Evolutionary conservation across 2,888 invertebrate genomes (phyloP).

Genomic region (Dryocosmus kuriphilus): DNA sequence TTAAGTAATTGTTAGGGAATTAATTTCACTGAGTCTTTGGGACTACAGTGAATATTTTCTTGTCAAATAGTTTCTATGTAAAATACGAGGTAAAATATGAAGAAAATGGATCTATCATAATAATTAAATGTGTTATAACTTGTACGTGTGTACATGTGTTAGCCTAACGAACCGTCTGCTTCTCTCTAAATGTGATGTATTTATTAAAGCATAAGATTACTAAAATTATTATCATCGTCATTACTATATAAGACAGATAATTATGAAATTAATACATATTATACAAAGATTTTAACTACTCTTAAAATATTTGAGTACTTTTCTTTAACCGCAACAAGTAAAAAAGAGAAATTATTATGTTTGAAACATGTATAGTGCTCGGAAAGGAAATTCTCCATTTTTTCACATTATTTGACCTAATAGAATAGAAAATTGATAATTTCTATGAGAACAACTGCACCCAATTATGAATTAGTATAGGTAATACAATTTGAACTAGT

Average conservation of each 20-base stretch:
- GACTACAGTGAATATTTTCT: constrained; percentile 36
- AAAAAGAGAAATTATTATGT: not conserved
- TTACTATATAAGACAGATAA: too few relatives aligned
- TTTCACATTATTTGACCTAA: too few relatives aligned
- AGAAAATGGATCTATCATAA: constrained; percentile 41
- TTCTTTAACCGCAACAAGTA: constrained; percentile 83
- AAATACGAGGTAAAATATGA: constrained; percentile 28
- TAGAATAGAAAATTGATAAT: too few relatives aligned
- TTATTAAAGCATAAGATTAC: constrained; percentile 60
- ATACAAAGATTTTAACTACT: too few relatives aligned
- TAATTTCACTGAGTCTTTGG: constrained; percentile 29
- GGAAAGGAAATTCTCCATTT: constrained; percentile 91
- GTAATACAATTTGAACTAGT: too few relatives aligned
- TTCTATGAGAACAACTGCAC: too few relatives aligned
- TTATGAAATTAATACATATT: too few relatives aligned
- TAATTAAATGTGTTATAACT: constrained; percentile 47
- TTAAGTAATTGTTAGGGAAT: not conserved
- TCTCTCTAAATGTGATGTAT: constrained; percentile 67
- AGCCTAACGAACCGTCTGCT: constrained; percentile 60
- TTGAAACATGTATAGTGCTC: not conserved
- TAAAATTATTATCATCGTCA: constrained; percentile 48
- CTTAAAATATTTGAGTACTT: constrained; percentile 80
- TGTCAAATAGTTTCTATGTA: not conserved
- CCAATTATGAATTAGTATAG: too few relatives aligned
- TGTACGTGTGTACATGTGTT: constrained; percentile 44